phyloP scores from a whole-genome alignment of 2,797 vertebrate genomes.

The Scomberomorus guttatus region DNA sequence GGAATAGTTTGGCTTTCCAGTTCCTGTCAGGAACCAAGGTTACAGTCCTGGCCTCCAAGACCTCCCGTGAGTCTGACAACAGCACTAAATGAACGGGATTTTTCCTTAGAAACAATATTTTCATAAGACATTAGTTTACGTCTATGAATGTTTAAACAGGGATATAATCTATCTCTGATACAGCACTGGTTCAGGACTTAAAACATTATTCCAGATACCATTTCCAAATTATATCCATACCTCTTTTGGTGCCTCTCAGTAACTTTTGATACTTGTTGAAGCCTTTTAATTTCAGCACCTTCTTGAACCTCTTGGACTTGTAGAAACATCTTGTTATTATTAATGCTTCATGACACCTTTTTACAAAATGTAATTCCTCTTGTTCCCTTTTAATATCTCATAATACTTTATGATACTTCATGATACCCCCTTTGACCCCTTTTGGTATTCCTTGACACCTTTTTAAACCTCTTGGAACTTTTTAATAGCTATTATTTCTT shows the following conservation, averaged over 20 bases:
- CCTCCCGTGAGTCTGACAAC: slow-evolving; percentile 91
- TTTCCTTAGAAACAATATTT: not conserved
- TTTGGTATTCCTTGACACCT: not conserved
- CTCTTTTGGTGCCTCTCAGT: not conserved
- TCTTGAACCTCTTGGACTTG: not conserved
- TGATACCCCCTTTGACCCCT: not conserved
- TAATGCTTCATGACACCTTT: not conserved
- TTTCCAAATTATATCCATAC: not conserved
- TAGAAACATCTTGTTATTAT: not conserved
- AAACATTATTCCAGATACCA: not conserved
- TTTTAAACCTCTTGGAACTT: not conserved
- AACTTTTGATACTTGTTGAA: too few species aligned
- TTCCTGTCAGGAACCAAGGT: slow-evolving; percentile 91
- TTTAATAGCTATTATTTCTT: not conserved
- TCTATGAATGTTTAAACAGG: not conserved
- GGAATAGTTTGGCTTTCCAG: slow-evolving; percentile 91
- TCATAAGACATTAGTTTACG: not conserved
- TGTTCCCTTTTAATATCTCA: not conserved
- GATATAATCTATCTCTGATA: too few species aligned
- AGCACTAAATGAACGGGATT: not conserved
- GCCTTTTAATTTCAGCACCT: not conserved
- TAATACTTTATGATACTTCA: not conserved
- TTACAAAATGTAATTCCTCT: too few species aligned
- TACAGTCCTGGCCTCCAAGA: slow-evolving; percentile 94
- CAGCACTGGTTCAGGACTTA: not conserved